phyloP scores from a whole-genome alignment of 2,888 invertebrate genomes.

The Onthophagus sagittarius region DNA sequence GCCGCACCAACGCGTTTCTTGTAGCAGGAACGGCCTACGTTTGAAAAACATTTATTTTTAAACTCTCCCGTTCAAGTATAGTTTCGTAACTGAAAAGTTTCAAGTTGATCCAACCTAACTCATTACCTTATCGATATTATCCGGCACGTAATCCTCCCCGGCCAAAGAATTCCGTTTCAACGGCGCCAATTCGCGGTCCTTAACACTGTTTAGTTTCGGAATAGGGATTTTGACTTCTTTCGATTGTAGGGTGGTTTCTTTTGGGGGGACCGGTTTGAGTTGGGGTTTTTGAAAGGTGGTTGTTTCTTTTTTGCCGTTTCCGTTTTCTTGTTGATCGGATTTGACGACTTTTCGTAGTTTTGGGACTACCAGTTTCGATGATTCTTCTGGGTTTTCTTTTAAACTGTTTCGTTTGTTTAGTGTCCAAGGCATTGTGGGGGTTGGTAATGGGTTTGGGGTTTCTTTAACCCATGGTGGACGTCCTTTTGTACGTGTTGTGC shows the following conservation, averaged over 20 bases:
- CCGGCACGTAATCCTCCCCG: constrained; percentile 25
- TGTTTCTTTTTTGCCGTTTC: constrained; percentile 39
- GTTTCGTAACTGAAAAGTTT: not conserved
- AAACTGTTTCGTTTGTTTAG: constrained; percentile 50
- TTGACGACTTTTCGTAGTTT: constrained; percentile 32
- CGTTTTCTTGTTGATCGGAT: constrained; percentile 40
- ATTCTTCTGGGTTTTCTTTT: constrained; percentile 19
- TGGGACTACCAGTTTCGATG: constrained; percentile 22
- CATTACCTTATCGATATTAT: constrained; percentile 29
- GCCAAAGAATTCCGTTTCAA: constrained; percentile 27
- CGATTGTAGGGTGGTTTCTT: constrained; percentile 39
- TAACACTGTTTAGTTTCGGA: constrained; percentile 43
- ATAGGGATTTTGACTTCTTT: constrained; percentile 47
- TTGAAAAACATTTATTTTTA: constrained; percentile 12
- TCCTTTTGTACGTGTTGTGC: constrained; percentile 20
- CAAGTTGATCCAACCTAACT: not conserved
- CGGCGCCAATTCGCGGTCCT: constrained; percentile 39
- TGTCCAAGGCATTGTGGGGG: constrained; percentile 61
- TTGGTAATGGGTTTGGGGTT: constrained; percentile 55
- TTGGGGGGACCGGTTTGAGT: constrained; percentile 43
- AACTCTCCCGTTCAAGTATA: not conserved
- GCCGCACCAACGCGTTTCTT: constrained; percentile 42
- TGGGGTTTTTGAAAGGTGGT: constrained; percentile 42
- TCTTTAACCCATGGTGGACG: constrained; percentile 75
- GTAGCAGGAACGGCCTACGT: constrained; percentile 40